Evolutionary conservation across 1,140 invertebrate species (phyloP).

Genomic region (Conopomorpha cramerella): DNA sequence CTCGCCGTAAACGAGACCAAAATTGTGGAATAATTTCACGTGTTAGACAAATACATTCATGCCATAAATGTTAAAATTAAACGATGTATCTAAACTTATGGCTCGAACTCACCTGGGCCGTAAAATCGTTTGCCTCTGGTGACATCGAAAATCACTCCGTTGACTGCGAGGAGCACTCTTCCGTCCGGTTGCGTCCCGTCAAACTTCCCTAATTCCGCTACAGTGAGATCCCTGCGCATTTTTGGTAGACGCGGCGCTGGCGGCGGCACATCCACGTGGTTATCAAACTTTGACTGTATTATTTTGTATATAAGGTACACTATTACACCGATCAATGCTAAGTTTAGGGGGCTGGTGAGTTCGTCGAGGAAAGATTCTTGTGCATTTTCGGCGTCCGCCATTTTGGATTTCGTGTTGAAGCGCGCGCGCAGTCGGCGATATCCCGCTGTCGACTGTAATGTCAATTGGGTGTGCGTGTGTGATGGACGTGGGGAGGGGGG

Average conservation of each 20-base stretch:
- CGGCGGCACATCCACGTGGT: conserved; percentile 15
- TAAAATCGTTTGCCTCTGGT: conserved; percentile 48
- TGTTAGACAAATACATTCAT: too few relatives aligned
- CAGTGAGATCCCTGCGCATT: conserved; percentile 41
- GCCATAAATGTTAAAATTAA: too few relatives aligned
- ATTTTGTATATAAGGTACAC: conserved; percentile 49
- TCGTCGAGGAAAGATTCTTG: conserved; percentile 33
- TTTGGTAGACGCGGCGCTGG: conserved; percentile 33
- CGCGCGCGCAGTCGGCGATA: conserved; percentile 24
- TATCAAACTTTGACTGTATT: conserved; percentile 40
- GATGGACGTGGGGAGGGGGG: too few relatives aligned
- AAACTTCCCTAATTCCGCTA: conserved; percentile 38
- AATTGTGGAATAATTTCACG: too few relatives aligned
- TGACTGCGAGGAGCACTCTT: conserved; percentile 41
- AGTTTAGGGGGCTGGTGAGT: conserved; percentile 39
- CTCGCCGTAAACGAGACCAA: too few relatives aligned
- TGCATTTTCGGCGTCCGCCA: conserved; percentile 19
- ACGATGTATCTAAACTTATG: too few relatives aligned
- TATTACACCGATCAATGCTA: conserved; percentile 34
- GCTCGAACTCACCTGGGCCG: conserved; percentile 35
- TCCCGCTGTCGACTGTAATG: too few relatives aligned
- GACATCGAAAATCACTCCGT: conserved; percentile 45
- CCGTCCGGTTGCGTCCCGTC: conserved; percentile 44
- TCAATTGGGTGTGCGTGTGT: too few relatives aligned
- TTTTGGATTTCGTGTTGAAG: conserved; percentile 26